Evolutionary conservation across 2,888 invertebrate species (phyloP), one percentile per base, ranked within the genome.

Genomic region (Plusia festucae): DNA sequence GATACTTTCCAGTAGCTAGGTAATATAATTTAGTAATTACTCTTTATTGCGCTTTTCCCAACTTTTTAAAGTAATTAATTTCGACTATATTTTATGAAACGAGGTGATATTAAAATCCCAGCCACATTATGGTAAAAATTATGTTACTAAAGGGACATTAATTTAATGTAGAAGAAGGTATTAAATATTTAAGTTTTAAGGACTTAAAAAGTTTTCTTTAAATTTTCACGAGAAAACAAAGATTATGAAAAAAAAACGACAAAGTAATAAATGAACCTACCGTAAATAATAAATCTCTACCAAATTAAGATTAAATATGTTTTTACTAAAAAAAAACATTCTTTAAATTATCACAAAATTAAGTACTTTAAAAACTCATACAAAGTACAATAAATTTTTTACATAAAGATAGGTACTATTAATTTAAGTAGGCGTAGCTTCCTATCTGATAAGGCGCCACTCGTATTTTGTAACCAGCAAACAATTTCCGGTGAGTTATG

Each of bases 401-500:
- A 7, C 6, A 40, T 40, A 64, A 64, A 67, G 58, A 68, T 71
- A 24, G n/a, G n/a, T 24, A 79, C 27, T 68, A 73, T 67, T 55
- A 58, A 68, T 73, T 65, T 52, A 34, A 65, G 68, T 65, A 65
- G 67, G 69, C 67, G 65, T 59, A 46, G 40, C 54, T 46, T 51
- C 22, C 55, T 65, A 54, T 18, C 60, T 67, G 78, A 79, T 70
- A 74, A 79, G 16, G 53, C 22, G 30, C 34, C 24, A 51, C 60
- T 63, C 52, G 40, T 69, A 56, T 64, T 77, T 71, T 60, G 67
- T 69, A 71, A 66, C 53, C 61, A 59, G 74, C 53, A 60, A 68
- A 75, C 65, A 46, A 56, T 69, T 65, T 71, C 68, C 64, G 70
- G 64, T 60, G 61, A 60, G 55, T 53, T 30, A 59, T 68, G 68